A percentile compares a stretch with the other conserved stretches of the same genome.
These are phyloP conservation scores for Eupristina koningsbergeri DNA, from an alignment of 1,140 invertebrate genomes.

Conservation along the genomic window DNA sequence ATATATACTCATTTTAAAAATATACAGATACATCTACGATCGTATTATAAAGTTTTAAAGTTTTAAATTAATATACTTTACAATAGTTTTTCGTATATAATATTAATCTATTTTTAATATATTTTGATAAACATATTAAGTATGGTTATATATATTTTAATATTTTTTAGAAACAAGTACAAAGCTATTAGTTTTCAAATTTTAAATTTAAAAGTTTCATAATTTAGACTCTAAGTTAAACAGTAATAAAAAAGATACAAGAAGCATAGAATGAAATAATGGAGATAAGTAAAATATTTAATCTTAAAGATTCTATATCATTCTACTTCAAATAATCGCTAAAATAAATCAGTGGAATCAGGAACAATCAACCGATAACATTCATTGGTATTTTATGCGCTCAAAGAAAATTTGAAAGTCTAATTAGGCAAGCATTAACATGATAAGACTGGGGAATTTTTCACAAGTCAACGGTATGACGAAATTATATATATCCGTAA, in stretches of 20 bases:
- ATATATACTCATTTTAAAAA: no score
- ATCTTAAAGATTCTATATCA: neutral
- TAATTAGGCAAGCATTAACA: conserved; percentile 40
- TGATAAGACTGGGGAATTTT: conserved; percentile 24
- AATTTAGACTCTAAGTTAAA: neutral
- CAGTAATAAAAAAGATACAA: neutral
- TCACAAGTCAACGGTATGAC: neutral
- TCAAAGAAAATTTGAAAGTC: conserved; percentile 31
- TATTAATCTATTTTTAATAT: no score
- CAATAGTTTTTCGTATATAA: no score
- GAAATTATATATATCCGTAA: neutral
- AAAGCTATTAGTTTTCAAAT: neutral
- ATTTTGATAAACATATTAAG: no score
- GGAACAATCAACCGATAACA: conserved; percentile 16
- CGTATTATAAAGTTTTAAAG: no score
- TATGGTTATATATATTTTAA: no score
- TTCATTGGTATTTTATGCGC: conserved; percentile 5
- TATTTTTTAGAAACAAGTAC: neutral
- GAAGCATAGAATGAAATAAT: neutral
- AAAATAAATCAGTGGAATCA: conserved; percentile 17
- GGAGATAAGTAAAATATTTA: neutral
- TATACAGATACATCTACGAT: no score
- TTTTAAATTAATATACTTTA: no score
- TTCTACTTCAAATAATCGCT: conserved; percentile 6
- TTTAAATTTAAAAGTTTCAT: neutral